Percentiles rank a stretch among this genome's conserved stretches.
phyloP scores from a whole-genome alignment of 2,797 vertebrate genomes.

The Characodon lateralis region DNA sequence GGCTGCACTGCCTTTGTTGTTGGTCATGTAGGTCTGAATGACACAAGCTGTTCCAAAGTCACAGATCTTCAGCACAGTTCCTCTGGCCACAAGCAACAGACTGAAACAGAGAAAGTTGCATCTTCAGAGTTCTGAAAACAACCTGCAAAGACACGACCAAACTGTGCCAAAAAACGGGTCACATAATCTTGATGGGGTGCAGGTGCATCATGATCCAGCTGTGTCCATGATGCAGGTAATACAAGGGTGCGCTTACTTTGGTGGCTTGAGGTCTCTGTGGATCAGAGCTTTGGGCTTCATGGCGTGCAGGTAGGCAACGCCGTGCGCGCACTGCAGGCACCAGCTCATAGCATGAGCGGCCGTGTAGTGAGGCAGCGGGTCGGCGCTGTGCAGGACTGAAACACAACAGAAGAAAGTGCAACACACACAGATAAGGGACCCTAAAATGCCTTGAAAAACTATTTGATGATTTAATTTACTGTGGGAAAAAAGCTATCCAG shows the following conservation, averaged over 20 bases:
- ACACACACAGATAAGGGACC: not conserved
- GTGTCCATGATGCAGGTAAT: not conserved
- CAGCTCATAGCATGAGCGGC: constrained; percentile 97
- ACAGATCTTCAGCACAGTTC: constrained; percentile 97
- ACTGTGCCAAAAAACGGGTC: too few species aligned
- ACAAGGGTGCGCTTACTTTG: constrained; percentile 83
- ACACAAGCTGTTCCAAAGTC: constrained; percentile 99
- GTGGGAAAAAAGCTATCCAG: not conserved
- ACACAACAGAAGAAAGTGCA: not conserved
- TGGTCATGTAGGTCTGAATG: constrained; percentile 99
- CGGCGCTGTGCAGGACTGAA: constrained; percentile 91
- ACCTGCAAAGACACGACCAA: not conserved
- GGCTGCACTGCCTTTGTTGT: constrained; percentile 98
- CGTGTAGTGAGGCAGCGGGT: constrained; percentile 91
- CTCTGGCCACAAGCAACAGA: constrained; percentile 92
- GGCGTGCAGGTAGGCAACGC: constrained; percentile 94
- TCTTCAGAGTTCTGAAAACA: not conserved
- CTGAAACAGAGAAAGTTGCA: constrained; percentile 66
- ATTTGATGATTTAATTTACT: not conserved
- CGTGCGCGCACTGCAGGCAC: constrained; percentile 95
- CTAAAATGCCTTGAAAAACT: not conserved
- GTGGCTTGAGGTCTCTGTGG: constrained; percentile 96
- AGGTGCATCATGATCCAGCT: not conserved
- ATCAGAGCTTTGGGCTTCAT: constrained; percentile 98
- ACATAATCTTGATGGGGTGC: not conserved